Percentiles rank a stretch among this genome's conserved stretches.
Evolutionary conservation across 2,888 invertebrate species (phyloP).

Genomic region (Cosmopolites sordidus): DNA sequence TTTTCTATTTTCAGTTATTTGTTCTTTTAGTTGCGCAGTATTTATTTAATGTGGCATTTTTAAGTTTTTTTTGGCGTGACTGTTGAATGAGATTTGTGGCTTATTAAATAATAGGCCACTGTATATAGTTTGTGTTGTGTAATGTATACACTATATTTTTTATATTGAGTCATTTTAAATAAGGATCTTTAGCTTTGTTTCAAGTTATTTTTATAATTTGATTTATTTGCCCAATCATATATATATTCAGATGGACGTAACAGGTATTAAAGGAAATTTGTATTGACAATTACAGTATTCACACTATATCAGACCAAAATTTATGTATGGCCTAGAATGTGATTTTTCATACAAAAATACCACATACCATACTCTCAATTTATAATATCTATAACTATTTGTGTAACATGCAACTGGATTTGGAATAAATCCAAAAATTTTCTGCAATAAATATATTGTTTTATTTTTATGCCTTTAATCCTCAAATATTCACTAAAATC

Average conservation of each 20-base stretch:
- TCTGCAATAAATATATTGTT: background rate
- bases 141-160: slow-evolving; percentile 16
- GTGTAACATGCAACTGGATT: slow-evolving; percentile 11
- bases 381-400: slow-evolving; percentile 9
- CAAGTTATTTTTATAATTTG: slow-evolving; percentile 2
- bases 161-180: slow-evolving; percentile 14
- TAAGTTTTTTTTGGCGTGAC: slow-evolving; percentile 11
- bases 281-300: slow-evolving; percentile 6
- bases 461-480: background rate
- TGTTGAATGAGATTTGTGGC: slow-evolving; percentile 10
- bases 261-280: slow-evolving; percentile 5
- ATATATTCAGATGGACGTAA: slow-evolving; percentile 6
- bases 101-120: slow-evolving; percentile 5
- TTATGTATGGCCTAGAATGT: slow-evolving; percentile 11
- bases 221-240: slow-evolving; percentile 2
- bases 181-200: slow-evolving; percentile 7
- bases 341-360: slow-evolving; percentile 10
- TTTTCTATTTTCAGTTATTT: background rate
- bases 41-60: slow-evolving; percentile 10
- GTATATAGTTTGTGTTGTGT: slow-evolving; percentile 16
- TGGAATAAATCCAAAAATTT: slow-evolving; percentile 12
- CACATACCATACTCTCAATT: slow-evolving; percentile 12
- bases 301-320: background rate
- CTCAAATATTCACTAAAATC: too few relatives aligned
- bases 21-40: slow-evolving; percentile 8